These are phyloP conservation scores for Brevimyrus niger DNA, from an alignment of 2,113 vertebrate species.

Conservation along the genomic window DNA sequence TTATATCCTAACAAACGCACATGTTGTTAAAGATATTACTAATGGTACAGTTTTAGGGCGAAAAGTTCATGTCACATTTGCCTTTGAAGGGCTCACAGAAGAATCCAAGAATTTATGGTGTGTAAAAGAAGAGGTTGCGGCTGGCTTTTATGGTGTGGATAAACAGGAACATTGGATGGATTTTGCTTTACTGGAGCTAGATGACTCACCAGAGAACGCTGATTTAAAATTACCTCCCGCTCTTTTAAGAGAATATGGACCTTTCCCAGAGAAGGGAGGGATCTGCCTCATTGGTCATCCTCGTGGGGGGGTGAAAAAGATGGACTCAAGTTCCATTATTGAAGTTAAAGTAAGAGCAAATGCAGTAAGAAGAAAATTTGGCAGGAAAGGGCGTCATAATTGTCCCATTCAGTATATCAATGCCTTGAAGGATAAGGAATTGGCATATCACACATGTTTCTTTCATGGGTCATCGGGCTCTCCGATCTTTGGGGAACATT, in stretches of 20 bases:
- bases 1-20: neutral
- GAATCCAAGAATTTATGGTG: no score
- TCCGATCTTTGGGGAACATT: slow-evolving; percentile 24
- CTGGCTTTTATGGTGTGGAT: rapidly evolving
- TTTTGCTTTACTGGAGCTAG: slow-evolving; percentile 33
- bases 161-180: neutral
- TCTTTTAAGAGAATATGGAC: neutral
- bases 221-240: neutral
- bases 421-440: neutral
- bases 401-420: neutral
- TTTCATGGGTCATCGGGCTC: slow-evolving; percentile 35
- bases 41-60: neutral
- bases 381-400: rapidly evolving
- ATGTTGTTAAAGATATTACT: neutral
- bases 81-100: neutral
- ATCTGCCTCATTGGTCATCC: slow-evolving; percentile 52
- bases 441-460: slow-evolving; percentile 27
- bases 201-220: neutral
- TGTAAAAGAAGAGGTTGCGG: neutral
- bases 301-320: slow-evolving; percentile 30
- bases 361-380: neutral
- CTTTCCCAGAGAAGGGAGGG: neutral
- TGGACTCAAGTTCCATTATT: slow-evolving; percentile 39
- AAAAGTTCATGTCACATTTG: neutral
- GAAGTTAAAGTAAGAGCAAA: rapidly evolving